Conservation (phyloP, 2,888 invertebrate genomes). For the Stenichneumon culpator region DNA sequence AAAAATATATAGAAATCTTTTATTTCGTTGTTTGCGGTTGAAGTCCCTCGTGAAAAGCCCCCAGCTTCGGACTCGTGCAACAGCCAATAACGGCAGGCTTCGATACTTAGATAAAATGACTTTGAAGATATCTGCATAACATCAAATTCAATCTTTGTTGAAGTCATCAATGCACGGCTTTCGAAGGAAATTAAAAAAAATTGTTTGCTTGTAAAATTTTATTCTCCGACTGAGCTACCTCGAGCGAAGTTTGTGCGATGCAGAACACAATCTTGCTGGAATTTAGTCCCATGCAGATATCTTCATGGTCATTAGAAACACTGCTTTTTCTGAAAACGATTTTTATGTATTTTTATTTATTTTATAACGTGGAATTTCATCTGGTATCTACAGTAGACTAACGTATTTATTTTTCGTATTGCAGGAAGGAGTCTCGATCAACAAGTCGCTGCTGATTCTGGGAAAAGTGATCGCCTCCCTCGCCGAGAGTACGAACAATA, state of each 20-base stretch:
- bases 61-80: too few relatives aligned
- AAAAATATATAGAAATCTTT: too few relatives aligned
- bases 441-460: constrained; percentile 91
- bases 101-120: not conserved
- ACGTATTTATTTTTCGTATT: constrained; percentile 26
- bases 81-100: too few relatives aligned
- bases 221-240: not conserved
- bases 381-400: not conserved
- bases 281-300: not conserved
- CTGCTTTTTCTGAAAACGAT: not conserved
- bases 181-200: not conserved
- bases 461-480: constrained; percentile 93
- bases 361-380: not conserved
- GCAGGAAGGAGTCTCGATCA: constrained; percentile 91
- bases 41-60: too few relatives aligned
- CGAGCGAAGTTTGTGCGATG: too few relatives aligned
- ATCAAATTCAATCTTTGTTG: not conserved
- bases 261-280: not conserved
- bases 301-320: not conserved
- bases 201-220: not conserved
- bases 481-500: constrained; percentile 87
- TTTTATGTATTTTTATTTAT: not conserved
- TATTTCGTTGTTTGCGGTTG: too few relatives aligned
- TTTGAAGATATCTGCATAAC: not conserved
- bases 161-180: not conserved